A percentile compares a stretch with the other conserved stretches of the same genome.
Evolutionary conservation across 2,797 vertebrate genomes (phyloP).

Genomic region (Spinibarbus caldwelli): DNA sequence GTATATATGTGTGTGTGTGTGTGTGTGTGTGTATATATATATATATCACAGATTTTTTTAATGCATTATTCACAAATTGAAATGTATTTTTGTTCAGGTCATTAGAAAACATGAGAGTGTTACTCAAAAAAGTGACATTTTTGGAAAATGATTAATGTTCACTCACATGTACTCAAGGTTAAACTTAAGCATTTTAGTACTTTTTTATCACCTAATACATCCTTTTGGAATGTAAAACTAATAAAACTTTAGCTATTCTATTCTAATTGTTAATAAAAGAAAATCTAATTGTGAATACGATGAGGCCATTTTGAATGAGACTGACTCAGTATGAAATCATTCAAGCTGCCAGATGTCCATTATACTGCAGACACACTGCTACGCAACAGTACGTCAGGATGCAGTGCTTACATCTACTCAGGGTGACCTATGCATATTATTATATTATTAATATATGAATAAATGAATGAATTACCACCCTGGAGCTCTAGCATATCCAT

Average conservation of each 20-base stretch:
- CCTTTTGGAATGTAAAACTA: not conserved
- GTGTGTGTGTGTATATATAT: too few species aligned
- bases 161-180: not conserved
- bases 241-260: not conserved
- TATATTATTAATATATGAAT: constrained; percentile 13
- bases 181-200: not conserved
- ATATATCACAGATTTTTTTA: too few species aligned
- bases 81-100: not conserved
- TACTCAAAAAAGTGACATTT: not conserved
- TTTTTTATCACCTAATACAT: not conserved
- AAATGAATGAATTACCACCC: constrained; percentile 5
- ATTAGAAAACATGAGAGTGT: not conserved
- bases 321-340: not conserved
- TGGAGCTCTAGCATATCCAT: not conserved
- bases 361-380: constrained; percentile 7
- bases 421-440: constrained; percentile 15
- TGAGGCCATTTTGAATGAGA: not conserved
- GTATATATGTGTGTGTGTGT: too few species aligned
- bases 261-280: not conserved
- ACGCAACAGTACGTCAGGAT: not conserved
- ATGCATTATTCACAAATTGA: too few species aligned
- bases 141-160: not conserved
- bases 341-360: constrained; percentile 14
- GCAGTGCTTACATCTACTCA: constrained; percentile 5
- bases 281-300: not conserved